Evolutionary conservation across 64 coral and sea anemone genomes (phyloP).

Genomic region (Montipora sp.): DNA sequence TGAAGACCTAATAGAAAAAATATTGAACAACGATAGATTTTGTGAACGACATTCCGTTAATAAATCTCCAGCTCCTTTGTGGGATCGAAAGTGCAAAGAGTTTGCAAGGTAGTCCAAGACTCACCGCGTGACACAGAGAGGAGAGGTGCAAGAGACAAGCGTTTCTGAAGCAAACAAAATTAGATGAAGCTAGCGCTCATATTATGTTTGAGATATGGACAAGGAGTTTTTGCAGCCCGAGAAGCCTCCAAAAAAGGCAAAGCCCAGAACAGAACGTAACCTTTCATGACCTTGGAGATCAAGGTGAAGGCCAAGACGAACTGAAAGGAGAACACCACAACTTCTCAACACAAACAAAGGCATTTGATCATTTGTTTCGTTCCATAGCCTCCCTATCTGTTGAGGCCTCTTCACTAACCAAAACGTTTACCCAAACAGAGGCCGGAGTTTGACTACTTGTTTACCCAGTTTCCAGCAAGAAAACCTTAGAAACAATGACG

Average conservation of each 20-base stretch:
- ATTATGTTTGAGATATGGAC: background rate
- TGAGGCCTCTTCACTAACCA: conserved; percentile 10
- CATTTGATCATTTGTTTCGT: conserved; percentile 36
- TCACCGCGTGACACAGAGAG: background rate
- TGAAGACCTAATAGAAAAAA: background rate
- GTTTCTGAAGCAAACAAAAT: conserved; percentile 27
- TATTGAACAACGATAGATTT: background rate
- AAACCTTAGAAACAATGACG: conserved; percentile 27
- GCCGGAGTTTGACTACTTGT: conserved; percentile 38
- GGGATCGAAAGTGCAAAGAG: background rate
- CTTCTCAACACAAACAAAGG: conserved; percentile 36
- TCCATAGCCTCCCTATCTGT: conserved; percentile 24
- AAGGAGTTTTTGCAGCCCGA: background rate
- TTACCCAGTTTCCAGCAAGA: background rate
- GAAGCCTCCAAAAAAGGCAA: conserved; percentile 11
- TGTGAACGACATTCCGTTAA: background rate
- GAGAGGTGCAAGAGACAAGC: background rate
- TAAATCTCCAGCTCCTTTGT: background rate
- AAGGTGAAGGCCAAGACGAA: too few species aligned
- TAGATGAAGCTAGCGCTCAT: conserved; percentile 16
- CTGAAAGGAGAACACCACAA: background rate
- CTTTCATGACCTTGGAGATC: too few species aligned
- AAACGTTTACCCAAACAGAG: conserved; percentile 54
- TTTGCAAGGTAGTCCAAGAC: background rate
- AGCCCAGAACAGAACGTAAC: background rate